Conservation (phyloP, 2,797 vertebrate species). For the Adrianichthys oophorus region DNA sequence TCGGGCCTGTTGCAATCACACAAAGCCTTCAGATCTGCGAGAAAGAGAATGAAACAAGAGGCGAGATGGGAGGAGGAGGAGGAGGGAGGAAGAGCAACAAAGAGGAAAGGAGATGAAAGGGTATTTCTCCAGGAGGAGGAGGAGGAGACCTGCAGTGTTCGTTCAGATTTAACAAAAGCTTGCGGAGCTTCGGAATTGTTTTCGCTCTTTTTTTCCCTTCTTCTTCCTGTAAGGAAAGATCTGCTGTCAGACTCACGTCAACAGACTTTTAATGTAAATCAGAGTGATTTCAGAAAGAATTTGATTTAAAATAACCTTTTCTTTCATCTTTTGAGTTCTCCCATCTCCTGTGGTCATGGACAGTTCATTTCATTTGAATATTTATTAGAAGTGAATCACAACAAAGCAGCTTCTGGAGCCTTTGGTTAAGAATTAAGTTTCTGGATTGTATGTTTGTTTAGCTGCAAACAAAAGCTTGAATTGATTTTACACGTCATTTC, state of each 20-base stretch:
- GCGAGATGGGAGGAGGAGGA: constrained; percentile 42
- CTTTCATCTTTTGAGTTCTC: constrained; percentile 7
- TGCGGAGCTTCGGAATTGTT: constrained; percentile 56
- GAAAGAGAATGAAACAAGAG: constrained; percentile 49
- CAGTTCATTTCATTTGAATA: constrained; percentile 33
- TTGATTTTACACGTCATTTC: no score
- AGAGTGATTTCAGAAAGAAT: constrained; percentile 42
- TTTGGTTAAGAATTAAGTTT: neutral
- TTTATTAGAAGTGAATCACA: constrained; percentile 32
- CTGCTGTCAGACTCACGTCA: constrained; percentile 54
- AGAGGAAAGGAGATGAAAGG: constrained; percentile 68
- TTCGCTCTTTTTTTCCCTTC: constrained; percentile 37
- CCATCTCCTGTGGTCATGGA: constrained; percentile 7
- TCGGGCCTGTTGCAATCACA: constrained; percentile 58
- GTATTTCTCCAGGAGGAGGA: constrained; percentile 61
- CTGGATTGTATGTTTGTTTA: neutral
- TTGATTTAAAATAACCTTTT: constrained; percentile 23
- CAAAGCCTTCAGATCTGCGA: constrained; percentile 58
- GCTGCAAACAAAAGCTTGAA: no score
- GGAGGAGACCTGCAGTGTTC: constrained; percentile 55
- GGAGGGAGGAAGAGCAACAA: constrained; percentile 62
- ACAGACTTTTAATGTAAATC: constrained; percentile 57
- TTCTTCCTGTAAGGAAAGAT: constrained; percentile 52
- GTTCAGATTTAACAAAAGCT: constrained; percentile 62
- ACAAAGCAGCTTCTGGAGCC: constrained; percentile 29